Evolutionary conservation across 1,140 invertebrate species (phyloP).

Genomic region (Atta texana): DNA sequence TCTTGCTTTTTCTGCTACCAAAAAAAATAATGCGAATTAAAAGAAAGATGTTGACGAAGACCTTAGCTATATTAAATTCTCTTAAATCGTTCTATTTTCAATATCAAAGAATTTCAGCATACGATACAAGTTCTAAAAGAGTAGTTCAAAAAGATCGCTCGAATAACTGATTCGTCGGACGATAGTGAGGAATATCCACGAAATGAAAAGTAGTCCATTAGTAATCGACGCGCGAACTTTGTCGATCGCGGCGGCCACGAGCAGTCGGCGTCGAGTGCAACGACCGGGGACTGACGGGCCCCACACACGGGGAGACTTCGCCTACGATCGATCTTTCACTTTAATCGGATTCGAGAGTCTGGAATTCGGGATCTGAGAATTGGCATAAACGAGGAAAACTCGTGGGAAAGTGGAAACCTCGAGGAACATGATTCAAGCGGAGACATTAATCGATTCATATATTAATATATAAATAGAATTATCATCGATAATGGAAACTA

Average conservation of each 20-base stretch:
- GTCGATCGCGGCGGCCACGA: constrained; percentile 68
- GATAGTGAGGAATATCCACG: constrained; percentile 67
- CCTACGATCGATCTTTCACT: constrained; percentile 53
- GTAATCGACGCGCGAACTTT: constrained; percentile 77
- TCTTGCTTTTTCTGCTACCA: background rate
- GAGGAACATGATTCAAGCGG: background rate
- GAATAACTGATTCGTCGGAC: constrained; percentile 58
- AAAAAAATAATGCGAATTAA: background rate
- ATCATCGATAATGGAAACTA: background rate
- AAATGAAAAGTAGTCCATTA: constrained; percentile 76
- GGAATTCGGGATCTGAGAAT: constrained; percentile 47
- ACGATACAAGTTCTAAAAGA: background rate
- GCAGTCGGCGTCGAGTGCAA: constrained; percentile 67
- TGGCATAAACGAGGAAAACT: constrained; percentile 20
- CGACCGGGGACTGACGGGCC: constrained; percentile 59
- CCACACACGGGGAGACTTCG: constrained; percentile 51
- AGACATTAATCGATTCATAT: background rate
- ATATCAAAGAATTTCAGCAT: background rate
- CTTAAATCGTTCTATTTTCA: background rate
- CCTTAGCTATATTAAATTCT: background rate
- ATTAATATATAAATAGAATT: background rate
- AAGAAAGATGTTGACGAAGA: background rate
- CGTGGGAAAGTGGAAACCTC: constrained; percentile 4
- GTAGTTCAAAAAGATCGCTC: background rate
- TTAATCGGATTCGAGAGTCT: constrained; percentile 41